Percentiles rank a stretch among this genome's conserved stretches.
Evolutionary conservation across 2,797 vertebrate genomes (phyloP).

Genomic region (Phaenicophaeus curvirostris): DNA sequence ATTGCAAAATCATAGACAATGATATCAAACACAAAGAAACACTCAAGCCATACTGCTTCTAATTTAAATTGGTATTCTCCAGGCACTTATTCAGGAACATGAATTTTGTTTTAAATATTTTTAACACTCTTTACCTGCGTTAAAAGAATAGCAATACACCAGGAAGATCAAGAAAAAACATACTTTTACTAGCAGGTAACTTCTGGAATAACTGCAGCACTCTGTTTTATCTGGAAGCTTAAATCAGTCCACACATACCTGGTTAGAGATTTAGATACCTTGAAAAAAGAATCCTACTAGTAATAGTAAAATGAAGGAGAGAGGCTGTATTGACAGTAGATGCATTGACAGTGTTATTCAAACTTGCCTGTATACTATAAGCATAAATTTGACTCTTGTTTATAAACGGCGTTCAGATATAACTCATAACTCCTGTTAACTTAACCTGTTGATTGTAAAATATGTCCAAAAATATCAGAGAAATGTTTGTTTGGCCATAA

Average conservation of each 20-base stretch:
- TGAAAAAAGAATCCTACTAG: background rate
- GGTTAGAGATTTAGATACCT: slow-evolving; percentile 33
- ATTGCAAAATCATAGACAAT: background rate
- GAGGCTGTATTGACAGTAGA: slow-evolving; percentile 28
- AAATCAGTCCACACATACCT: slow-evolving; percentile 58
- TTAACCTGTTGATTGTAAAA: slow-evolving; percentile 71
- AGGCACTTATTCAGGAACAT: slow-evolving; percentile 24
- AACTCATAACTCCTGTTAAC: slow-evolving; percentile 71
- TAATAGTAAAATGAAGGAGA: slow-evolving; percentile 46
- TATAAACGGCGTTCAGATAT: slow-evolving; percentile 67
- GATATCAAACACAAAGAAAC: slow-evolving; percentile 39
- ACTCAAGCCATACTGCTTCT: slow-evolving; percentile 19
- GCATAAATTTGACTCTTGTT: slow-evolving; percentile 70
- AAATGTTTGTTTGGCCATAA: slow-evolving; percentile 60
- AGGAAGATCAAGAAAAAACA: background rate
- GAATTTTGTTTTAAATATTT: slow-evolving; percentile 11
- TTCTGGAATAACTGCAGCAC: slow-evolving; percentile 8
- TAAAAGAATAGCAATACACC: slow-evolving; percentile 11
- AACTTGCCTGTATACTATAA: slow-evolving; percentile 62
- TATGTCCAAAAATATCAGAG: slow-evolving; percentile 54
- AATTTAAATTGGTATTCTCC: slow-evolving; percentile 65
- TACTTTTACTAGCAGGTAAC: background rate
- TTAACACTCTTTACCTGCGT: background rate
- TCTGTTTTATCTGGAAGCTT: slow-evolving; percentile 67
- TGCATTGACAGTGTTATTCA: slow-evolving; percentile 66